Conservation (phyloP, 2,797 vertebrate species). For the Coilia nasus region DNA sequence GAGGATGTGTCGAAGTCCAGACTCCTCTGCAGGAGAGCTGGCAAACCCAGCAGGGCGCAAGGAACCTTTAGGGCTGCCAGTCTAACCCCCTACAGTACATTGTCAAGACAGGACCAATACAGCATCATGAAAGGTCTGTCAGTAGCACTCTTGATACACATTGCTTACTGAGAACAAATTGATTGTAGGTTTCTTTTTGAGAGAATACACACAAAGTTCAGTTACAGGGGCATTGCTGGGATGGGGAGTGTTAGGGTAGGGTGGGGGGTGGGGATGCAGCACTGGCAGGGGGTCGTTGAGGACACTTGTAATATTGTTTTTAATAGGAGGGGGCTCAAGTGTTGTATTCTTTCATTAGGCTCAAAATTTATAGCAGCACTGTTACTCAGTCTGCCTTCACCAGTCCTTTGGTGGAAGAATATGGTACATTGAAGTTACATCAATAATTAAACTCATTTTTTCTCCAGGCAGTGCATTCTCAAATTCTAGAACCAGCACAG, state of each 20-base stretch:
- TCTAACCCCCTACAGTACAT: slow-evolving; percentile 51
- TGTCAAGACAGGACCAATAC: slow-evolving; percentile 49
- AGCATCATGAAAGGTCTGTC: slow-evolving; percentile 50
- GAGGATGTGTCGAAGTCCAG: slow-evolving; percentile 47
- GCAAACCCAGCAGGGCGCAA: slow-evolving; percentile 15
- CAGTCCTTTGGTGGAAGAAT: not conserved
- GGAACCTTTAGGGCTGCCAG: slow-evolving; percentile 57
- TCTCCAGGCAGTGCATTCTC: not conserved
- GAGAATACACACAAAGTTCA: too few relatives aligned
- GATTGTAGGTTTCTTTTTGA: not conserved
- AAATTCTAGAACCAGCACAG: not conserved
- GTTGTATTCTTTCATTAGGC: too few relatives aligned
- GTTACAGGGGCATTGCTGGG: too few relatives aligned
- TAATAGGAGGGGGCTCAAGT: too few relatives aligned
- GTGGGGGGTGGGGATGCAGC: too few relatives aligned
- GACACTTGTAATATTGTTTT: too few relatives aligned
- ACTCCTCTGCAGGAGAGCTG: slow-evolving; percentile 16
- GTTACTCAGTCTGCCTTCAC: not conserved
- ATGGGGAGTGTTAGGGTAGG: too few relatives aligned
- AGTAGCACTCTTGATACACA: slow-evolving; percentile 54
- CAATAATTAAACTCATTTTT: not conserved
- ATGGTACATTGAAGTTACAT: not conserved
- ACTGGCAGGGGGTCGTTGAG: too few relatives aligned
- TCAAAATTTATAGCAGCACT: too few relatives aligned
- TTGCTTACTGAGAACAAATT: slow-evolving; percentile 43